Evolutionary conservation across 2,797 vertebrate genomes (phyloP).

Genomic region (Oryzias sinensis): DNA sequence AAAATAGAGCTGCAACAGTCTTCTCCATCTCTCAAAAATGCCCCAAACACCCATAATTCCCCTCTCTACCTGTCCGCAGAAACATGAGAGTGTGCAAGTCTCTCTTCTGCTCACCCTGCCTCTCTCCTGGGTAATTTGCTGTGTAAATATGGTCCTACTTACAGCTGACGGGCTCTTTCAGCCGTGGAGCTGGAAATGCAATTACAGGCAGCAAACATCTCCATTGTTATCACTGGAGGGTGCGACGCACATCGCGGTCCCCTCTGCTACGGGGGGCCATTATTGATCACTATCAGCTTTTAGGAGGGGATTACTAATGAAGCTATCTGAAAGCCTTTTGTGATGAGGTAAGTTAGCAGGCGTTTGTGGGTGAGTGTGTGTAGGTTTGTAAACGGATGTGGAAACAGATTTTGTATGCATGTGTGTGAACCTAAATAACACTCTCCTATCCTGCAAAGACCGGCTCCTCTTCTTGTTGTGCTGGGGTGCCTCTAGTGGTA

Average conservation of each 20-base stretch:
- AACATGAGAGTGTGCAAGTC: slow-evolving; percentile 37
- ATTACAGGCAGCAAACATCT: slow-evolving; percentile 83
- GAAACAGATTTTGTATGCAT: slow-evolving; percentile 33
- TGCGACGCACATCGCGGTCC: slow-evolving; percentile 67
- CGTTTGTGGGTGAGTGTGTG: slow-evolving; percentile 18
- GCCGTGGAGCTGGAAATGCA: slow-evolving; percentile 75
- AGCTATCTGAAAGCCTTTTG: slow-evolving; percentile 67
- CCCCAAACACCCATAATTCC: slow-evolving; percentile 43
- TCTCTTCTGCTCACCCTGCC: slow-evolving; percentile 34
- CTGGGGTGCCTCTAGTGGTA: slow-evolving; percentile 58
- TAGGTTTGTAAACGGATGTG: slow-evolving; percentile 24
- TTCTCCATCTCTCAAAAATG: slow-evolving; percentile 37
- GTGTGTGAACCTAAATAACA: slow-evolving; percentile 30
- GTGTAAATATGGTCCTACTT: slow-evolving; percentile 78
- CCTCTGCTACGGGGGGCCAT: slow-evolving; percentile 34
- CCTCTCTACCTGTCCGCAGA: slow-evolving; percentile 49
- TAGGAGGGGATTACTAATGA: slow-evolving; percentile 80
- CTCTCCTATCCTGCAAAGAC: slow-evolving; percentile 26
- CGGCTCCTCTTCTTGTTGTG: slow-evolving; percentile 8
- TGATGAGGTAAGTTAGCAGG: slow-evolving; percentile 49
- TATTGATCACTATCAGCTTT: slow-evolving; percentile 77
- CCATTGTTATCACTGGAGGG: slow-evolving; percentile 79
- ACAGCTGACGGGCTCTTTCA: slow-evolving; percentile 69
- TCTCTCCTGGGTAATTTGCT: slow-evolving; percentile 78
- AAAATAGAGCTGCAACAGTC: slow-evolving; percentile 31